Conservation (phyloP, 2,113 vertebrate genomes). For the Phylloscopus whistleri region DNA sequence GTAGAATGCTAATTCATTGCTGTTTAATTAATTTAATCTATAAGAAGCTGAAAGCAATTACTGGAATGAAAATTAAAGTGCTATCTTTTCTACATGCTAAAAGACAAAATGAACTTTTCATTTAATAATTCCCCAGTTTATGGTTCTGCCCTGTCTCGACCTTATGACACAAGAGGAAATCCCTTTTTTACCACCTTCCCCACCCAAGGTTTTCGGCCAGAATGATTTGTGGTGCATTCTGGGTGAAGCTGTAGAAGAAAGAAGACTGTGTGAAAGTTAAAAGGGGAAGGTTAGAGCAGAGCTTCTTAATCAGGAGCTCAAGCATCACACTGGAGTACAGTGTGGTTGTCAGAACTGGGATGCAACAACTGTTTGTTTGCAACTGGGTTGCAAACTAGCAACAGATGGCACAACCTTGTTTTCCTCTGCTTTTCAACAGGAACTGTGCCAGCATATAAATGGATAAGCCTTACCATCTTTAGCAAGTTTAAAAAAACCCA, state of each 20-base stretch:
- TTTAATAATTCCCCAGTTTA: neutral
- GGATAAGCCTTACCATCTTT: neutral
- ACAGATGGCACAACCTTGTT: neutral
- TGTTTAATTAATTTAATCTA: neutral
- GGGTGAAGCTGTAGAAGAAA: neutral
- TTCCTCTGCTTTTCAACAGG: neutral
- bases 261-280: neutral
- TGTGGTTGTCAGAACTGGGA: neutral
- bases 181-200: neutral
- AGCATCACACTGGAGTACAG: neutral
- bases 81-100: neutral
- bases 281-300: neutral
- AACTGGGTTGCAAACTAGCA: neutral
- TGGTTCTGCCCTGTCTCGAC: neutral
- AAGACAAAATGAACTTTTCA: neutral
- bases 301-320: neutral
- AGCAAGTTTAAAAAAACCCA: neutral
- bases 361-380: no score
- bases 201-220: neutral
- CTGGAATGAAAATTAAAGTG: neutral
- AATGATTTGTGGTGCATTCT: neutral
- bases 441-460: neutral
- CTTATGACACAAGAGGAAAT: neutral
- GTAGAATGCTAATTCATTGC: neutral
- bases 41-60: slow-evolving; percentile 3